These are phyloP conservation scores for Eonycteris spelaea DNA, from an alignment of 2,113 vertebrate genomes.

Conservation along the genomic window DNA sequence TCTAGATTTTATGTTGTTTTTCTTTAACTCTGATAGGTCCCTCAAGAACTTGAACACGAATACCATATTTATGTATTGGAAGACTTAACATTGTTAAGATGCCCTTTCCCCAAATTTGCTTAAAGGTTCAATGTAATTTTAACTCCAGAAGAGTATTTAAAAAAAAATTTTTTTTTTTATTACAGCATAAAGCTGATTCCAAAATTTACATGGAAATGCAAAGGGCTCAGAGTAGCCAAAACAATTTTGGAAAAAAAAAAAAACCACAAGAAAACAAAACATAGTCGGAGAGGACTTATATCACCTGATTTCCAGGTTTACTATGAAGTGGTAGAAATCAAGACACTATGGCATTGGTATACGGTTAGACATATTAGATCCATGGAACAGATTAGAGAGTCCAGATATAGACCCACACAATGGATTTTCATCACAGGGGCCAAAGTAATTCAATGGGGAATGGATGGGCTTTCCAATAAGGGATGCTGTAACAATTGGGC, in stretches of 20 bases:
- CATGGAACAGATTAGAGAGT: not conserved
- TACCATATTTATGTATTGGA: not conserved
- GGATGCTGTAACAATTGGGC: not conserved
- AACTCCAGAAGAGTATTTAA: not conserved
- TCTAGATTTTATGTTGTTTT: slow-evolving; percentile 19
- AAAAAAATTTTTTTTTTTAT: not conserved
- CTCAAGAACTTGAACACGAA: not conserved
- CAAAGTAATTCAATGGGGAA: not conserved
- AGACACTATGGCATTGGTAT: not conserved
- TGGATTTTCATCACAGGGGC: not conserved
- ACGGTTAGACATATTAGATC: not conserved
- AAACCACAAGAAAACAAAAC: not conserved
- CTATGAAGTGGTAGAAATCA: not conserved
- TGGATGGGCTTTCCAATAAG: not conserved
- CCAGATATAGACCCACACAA: not conserved
- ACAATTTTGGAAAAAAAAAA: not conserved
- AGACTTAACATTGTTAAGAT: not conserved
- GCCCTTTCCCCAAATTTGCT: not conserved
- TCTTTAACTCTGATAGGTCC: not conserved
- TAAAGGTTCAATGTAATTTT: not conserved
- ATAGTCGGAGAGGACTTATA: not conserved
- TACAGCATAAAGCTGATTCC: not conserved
- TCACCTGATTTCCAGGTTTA: not conserved
- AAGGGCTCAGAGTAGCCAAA: not conserved
- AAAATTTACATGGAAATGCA: not conserved